Percentiles rank a stretch among this genome's conserved stretches.
These are phyloP conservation scores for Eriocheir sinensis DNA, from an alignment of 1,140 invertebrate species.

Conservation along the genomic window DNA sequence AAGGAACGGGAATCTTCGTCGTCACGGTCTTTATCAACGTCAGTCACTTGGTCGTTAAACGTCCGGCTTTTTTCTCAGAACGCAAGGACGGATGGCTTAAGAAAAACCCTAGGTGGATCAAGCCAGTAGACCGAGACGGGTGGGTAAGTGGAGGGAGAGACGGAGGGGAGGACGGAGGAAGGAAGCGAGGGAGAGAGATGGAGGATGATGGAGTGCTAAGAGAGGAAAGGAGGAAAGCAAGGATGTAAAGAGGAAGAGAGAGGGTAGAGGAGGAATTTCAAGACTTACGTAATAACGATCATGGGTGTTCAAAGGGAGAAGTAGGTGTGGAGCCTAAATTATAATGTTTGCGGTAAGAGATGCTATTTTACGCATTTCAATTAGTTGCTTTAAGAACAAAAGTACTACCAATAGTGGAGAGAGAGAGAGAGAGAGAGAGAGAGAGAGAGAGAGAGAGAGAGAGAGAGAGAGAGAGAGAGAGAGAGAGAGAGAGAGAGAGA, in stretches of 20 bases:
- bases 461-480: neutral
- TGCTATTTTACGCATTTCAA: too few relatives aligned
- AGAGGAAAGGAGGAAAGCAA: neutral
- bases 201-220: neutral
- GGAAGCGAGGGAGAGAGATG: neutral
- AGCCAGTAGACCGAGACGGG: conserved; percentile 43
- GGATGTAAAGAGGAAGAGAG: neutral
- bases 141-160: neutral
- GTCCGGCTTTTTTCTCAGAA: conserved; percentile 65
- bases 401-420: too few relatives aligned
- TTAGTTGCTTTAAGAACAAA: too few relatives aligned
- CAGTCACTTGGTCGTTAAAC: conserved; percentile 73
- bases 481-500: neutral
- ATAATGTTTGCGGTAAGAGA: too few relatives aligned
- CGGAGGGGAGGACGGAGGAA: neutral
- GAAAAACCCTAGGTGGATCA: conserved; percentile 57
- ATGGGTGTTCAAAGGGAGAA: too few relatives aligned
- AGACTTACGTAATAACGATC: too few relatives aligned
- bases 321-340: too few relatives aligned
- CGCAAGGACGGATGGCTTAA: conserved; percentile 56
- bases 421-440: neutral
- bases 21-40: conserved; percentile 76
- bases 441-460: too few relatives aligned
- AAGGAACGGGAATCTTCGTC: neutral
- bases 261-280: neutral